Base-by-base conservation (phyloP, 2,888 invertebrate species). In the Lycaena phlaeas region DNA sequence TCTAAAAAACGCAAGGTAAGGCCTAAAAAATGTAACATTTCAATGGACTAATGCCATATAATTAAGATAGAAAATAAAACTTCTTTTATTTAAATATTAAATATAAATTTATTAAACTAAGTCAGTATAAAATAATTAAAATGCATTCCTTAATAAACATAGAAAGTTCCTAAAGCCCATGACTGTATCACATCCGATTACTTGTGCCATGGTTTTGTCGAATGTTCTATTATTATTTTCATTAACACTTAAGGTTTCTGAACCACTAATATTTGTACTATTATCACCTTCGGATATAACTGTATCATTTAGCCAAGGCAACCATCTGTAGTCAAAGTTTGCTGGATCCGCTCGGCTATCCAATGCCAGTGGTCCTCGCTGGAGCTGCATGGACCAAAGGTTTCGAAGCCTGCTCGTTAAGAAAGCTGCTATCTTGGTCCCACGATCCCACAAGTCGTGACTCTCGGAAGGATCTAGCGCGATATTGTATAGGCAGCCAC, bases 391-490 rank as follows among this genome's bases (percentile, higher is more conserved):
- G 6, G 17, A 15, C 28, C 28, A 18, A 29, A 81, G 51, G 0
- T 55, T 57, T 9, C 61, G 87, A 52, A 52, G 85, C 71, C 61
- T 74, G 51, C 58, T 87, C 59, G 65, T 70, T 2, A 82, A 49
- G 11, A 73, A 42, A 0, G 54, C 50, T 1, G 68, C 87, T 7
- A 89, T 86, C 48, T 84, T 85, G 3, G 81, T 81, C 6, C 87
- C 86, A 40, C 68, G 74, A 36, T 68, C 61, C 61, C 87, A 86
- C 31, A 89, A 61, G 57, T 95, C 92, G 53, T 88, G 88, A 39
- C 89, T 89, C 65, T 95, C 95, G 56, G 92, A 90, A 0, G 95
- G 94, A 66, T 95, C 95, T 38, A 86, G 85, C 0, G 88, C 87
- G 29, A 95, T 87, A 62, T 95, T 91, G 70, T 89, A 95, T 9